phyloP scores from a whole-genome alignment of 2,113 vertebrate genomes.

The Tachuris rubrigastra region DNA sequence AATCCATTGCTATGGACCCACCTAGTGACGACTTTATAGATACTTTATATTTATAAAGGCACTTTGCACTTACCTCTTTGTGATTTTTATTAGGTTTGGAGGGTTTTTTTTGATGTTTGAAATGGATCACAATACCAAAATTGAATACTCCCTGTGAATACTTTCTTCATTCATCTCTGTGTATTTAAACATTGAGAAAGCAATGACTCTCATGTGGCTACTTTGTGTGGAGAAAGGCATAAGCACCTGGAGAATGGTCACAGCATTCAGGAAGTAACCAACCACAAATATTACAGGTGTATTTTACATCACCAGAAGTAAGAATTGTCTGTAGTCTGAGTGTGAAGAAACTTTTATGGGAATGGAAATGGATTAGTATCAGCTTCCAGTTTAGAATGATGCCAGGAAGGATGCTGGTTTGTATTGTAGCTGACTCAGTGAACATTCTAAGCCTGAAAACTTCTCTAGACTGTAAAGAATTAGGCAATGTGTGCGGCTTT shows the following conservation, averaged over 20 bases:
- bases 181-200: background rate
- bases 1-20: slow-evolving; percentile 71
- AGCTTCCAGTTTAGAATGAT: background rate
- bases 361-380: background rate
- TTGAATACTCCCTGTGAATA: background rate
- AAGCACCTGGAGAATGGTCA: background rate
- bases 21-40: slow-evolving; percentile 73
- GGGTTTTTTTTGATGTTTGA: background rate
- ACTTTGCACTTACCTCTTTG: background rate
- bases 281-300: background rate
- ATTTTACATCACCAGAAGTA: background rate
- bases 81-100: background rate
- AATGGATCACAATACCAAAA: background rate
- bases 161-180: background rate
- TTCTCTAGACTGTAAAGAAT: background rate
- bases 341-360: background rate
- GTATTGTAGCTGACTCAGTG: background rate
- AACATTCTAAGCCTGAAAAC: background rate
- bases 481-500: background rate
- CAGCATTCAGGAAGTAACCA: background rate
- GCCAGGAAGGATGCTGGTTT: background rate
- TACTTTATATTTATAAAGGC: slow-evolving; percentile 49
- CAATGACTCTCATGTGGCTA: accelerated
- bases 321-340: background rate
- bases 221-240: background rate